phyloP scores from a whole-genome alignment of 1,140 invertebrate species.

The Trichonephila inaurata region DNA sequence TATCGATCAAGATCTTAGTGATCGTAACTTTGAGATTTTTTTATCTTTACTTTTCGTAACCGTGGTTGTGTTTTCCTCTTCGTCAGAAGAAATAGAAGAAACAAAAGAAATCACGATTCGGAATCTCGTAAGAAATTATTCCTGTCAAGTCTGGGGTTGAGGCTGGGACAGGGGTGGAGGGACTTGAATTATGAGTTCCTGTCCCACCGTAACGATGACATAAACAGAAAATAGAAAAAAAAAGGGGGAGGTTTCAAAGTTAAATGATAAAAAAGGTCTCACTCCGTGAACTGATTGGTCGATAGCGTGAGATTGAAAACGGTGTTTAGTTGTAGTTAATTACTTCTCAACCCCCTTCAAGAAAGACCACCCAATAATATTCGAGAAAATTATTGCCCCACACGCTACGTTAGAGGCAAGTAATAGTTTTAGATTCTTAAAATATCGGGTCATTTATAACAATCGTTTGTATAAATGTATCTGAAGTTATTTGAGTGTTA shows the following conservation, averaged over 20 bases:
- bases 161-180: background rate
- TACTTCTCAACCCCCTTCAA: background rate
- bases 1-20: background rate
- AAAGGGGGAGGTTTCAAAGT: background rate
- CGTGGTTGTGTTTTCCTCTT: background rate
- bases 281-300: background rate
- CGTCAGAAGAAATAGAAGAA: background rate
- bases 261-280: background rate
- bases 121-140: slow-evolving; percentile 8
- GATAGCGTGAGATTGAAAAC: background rate
- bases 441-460: background rate
- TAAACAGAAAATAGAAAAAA: background rate
- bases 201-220: slow-evolving; percentile 16
- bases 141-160: background rate
- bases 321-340: background rate
- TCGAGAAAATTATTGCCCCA: background rate
- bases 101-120: slow-evolving; percentile 9
- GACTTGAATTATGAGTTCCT: slow-evolving; percentile 7
- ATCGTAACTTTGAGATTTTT: slow-evolving; percentile 11
- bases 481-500: background rate
- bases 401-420: background rate
- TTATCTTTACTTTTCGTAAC: background rate
- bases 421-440: background rate
- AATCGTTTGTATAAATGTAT: background rate
- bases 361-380: background rate